These are phyloP conservation scores for Eubucco bourcierii DNA, from an alignment of 2,113 vertebrate species.

Conservation along the genomic window DNA sequence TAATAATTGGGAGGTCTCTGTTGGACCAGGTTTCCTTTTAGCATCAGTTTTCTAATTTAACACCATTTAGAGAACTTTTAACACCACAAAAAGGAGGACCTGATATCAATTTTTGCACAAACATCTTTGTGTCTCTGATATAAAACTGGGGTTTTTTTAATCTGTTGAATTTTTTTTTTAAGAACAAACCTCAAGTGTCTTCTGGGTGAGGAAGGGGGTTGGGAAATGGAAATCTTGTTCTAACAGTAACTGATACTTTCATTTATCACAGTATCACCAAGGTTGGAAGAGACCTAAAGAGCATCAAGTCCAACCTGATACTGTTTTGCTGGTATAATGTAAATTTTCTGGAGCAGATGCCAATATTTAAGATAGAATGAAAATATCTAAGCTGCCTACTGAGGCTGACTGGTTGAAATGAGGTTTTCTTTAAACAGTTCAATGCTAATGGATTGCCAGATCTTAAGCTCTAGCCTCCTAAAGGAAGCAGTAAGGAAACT, in stretches of 20 bases:
- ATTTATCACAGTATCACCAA: too few species aligned
- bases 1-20: background rate
- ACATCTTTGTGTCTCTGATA: too few species aligned
- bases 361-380: background rate
- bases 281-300: too few species aligned
- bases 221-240: background rate
- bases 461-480: background rate
- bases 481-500: background rate
- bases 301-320: too few species aligned
- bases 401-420: background rate
- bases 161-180: background rate
- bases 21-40: background rate
- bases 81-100: background rate
- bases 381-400: background rate
- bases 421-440: background rate
- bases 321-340: background rate
- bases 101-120: background rate
- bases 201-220: too few species aligned
- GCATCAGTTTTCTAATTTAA: background rate
- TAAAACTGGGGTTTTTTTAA: too few species aligned
- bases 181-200: background rate
- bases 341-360: background rate
- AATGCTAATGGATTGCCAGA: background rate
- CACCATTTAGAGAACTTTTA: background rate
- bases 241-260: background rate